Evolutionary conservation across 2,888 invertebrate species (phyloP).

Genomic region (Nephrocerus scutellatus): DNA sequence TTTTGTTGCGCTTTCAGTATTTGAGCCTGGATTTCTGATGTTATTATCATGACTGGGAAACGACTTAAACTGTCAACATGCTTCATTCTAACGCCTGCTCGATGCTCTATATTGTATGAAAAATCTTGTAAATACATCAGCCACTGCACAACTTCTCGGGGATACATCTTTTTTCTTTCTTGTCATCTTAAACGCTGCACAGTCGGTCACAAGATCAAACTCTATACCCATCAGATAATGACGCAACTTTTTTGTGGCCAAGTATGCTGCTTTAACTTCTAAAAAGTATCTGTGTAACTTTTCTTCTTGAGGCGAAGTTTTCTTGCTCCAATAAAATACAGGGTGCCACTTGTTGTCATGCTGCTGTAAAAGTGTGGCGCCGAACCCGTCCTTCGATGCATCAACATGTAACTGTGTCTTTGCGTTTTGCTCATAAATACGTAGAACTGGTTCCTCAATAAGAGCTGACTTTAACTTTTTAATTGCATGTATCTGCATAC

Average conservation of each 20-base stretch:
- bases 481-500: no score
- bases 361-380: no score
- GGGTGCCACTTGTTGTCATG: no score
- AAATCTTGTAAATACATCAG: conserved; percentile 21
- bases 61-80: conserved; percentile 21
- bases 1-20: conserved; percentile 17
- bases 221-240: conserved; percentile 24
- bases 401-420: no score
- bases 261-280: conserved; percentile 22
- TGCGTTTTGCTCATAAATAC: no score
- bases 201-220: conserved; percentile 23
- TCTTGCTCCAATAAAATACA: conserved; percentile 3
- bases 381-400: no score
- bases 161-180: conserved; percentile 20
- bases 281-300: conserved; percentile 23
- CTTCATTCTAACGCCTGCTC: conserved; percentile 14
- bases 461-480: no score
- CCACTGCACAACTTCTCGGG: conserved; percentile 18
- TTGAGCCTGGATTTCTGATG: conserved; percentile 5
- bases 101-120: conserved; percentile 23
- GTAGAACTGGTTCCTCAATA: no score
- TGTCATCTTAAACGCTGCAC: conserved; percentile 20
- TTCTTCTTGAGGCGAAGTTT: no score
- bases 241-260: conserved; percentile 25
- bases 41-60: conserved; percentile 13